Percentiles rank a stretch among this genome's conserved stretches.
Conservation (phyloP, 2,888 invertebrate genomes). For the Xanthorhoe spadicearia region DNA sequence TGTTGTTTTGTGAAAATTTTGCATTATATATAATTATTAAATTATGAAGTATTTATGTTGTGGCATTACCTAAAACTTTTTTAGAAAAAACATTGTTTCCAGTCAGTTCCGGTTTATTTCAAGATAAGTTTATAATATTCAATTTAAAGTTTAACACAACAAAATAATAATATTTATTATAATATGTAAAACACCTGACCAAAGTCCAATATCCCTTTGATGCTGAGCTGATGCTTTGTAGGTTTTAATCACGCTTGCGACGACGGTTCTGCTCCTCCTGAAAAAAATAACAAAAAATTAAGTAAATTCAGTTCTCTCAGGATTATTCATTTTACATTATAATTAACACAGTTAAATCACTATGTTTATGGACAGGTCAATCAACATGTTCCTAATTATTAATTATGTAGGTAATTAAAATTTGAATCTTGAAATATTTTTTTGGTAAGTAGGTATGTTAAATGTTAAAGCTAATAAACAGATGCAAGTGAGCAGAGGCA, state of each 20-base stretch:
- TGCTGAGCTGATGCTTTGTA: conserved; percentile 11
- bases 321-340: no score
- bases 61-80: background rate
- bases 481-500: no score
- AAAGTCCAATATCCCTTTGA: conserved; percentile 30
- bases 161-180: conserved; percentile 33
- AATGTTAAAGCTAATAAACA: no score
- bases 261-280: conserved; percentile 82
- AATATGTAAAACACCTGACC: conserved; percentile 30
- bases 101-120: conserved; percentile 45
- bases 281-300: conserved; percentile 31
- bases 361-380: no score
- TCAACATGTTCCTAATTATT: no score
- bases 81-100: conserved; percentile 42
- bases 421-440: no score
- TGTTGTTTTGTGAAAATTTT: background rate
- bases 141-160: conserved; percentile 29
- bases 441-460: no score
- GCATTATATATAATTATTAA: background rate
- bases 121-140: conserved; percentile 31
- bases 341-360: no score
- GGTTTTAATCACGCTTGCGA: conserved; percentile 77
- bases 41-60: background rate
- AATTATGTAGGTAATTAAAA: no score
- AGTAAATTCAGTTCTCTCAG: background rate